A percentile compares a stretch with the other conserved stretches of the same genome.
Evolutionary conservation across 2,797 vertebrate genomes (phyloP).

Genomic region (Siniperca undulata): DNA sequence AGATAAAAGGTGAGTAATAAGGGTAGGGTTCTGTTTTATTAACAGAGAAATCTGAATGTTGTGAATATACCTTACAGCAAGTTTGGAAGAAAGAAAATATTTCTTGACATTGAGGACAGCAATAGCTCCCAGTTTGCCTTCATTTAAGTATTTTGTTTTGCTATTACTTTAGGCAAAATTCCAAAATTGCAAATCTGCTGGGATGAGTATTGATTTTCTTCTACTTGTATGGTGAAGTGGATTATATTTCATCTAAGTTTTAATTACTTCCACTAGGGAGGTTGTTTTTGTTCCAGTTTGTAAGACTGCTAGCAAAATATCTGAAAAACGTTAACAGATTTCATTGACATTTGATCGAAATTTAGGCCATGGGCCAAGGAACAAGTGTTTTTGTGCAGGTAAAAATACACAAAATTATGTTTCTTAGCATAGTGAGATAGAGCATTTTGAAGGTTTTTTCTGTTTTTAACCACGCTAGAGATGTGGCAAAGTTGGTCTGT

Average conservation of each 20-base stretch:
- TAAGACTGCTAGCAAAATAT: constrained; percentile 11
- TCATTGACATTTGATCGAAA: constrained; percentile 14
- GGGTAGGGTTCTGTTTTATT: constrained; percentile 42
- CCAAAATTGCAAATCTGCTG: constrained; percentile 39
- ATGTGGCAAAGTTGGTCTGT: neutral
- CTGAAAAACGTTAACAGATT: neutral
- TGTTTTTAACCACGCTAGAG: neutral
- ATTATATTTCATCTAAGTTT: constrained; percentile 52
- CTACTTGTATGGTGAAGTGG: constrained; percentile 26
- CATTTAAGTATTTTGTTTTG: constrained; percentile 29
- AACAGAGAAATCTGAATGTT: constrained; percentile 29
- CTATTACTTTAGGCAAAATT: constrained; percentile 39
- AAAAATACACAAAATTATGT: neutral
- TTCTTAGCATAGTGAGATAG: neutral
- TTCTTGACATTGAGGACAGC: constrained; percentile 9
- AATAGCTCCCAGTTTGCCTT: constrained; percentile 25
- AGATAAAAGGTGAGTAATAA: constrained; percentile 65
- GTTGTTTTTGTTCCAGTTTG: constrained; percentile 12
- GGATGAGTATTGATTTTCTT: constrained; percentile 55
- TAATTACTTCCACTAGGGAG: constrained; percentile 41
- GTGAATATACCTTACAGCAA: constrained; percentile 10
- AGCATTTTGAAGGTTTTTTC: neutral
- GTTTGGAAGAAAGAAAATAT: neutral
- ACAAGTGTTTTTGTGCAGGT: neutral
- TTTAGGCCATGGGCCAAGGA: neutral